Evolutionary conservation across 2,888 invertebrate species (phyloP).

Genomic region (Heliconius ismenius): DNA sequence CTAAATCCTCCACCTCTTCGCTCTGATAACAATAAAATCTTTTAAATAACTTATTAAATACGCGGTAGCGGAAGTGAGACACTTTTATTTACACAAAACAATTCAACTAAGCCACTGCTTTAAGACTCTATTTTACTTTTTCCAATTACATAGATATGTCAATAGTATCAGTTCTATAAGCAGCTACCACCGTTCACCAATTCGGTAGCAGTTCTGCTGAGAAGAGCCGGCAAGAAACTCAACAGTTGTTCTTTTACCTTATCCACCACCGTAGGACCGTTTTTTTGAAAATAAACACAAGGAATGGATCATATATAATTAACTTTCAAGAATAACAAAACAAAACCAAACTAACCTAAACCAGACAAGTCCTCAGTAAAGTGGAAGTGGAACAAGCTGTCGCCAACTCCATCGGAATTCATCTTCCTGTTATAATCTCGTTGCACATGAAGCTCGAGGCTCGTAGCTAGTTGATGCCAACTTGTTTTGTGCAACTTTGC

Average conservation of each 20-base stretch:
- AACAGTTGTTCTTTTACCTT: too few relatives aligned
- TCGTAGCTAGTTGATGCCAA: slow-evolving; percentile 19
- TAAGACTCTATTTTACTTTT: neutral
- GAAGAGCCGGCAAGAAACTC: neutral
- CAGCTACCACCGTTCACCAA: neutral
- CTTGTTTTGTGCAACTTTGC: slow-evolving; percentile 14
- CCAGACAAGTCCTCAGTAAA: neutral
- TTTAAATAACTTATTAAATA: too few relatives aligned
- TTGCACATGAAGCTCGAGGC: slow-evolving; percentile 19
- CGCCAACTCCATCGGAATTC: slow-evolving; percentile 22
- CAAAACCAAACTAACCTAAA: slow-evolving; percentile 2
- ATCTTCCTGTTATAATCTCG: slow-evolving; percentile 27
- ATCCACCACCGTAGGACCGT: too few relatives aligned
- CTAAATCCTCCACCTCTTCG: too few relatives aligned
- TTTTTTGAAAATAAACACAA: neutral
- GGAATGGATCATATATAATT: neutral
- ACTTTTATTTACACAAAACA: too few relatives aligned
- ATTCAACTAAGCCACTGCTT: too few relatives aligned
- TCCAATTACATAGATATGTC: neutral
- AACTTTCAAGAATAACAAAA: neutral
- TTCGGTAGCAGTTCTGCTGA: too few relatives aligned
- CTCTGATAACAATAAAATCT: too few relatives aligned
- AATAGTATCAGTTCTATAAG: neutral
- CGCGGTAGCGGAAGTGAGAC: too few relatives aligned
- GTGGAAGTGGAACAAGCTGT: slow-evolving; percentile 21